Evolutionary conservation across 2,888 invertebrate genomes (phyloP).

Genomic region (Eilema depressum): DNA sequence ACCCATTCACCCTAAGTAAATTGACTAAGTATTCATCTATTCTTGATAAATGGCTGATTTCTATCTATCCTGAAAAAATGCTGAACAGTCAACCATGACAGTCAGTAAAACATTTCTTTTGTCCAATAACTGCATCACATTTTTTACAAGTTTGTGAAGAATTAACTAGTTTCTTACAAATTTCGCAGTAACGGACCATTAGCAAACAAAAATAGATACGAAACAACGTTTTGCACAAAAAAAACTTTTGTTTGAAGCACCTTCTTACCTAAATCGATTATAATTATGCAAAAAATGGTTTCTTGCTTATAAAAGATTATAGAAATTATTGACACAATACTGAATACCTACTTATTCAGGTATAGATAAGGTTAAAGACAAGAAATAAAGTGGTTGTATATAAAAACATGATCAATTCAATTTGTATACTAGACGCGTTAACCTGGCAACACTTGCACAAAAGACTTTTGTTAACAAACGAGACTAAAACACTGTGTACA

Average conservation of each 20-base stretch:
- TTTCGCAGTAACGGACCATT: neutral
- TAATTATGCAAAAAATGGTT: conserved; percentile 8
- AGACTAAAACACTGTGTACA: conserved; percentile 59
- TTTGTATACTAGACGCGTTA: conserved; percentile 47
- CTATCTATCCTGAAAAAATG: neutral
- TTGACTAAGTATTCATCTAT: no score
- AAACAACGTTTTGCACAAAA: neutral
- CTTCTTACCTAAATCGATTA: neutral
- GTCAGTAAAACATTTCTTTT: neutral
- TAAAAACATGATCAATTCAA: conserved; percentile 34
- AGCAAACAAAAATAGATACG: conserved; percentile 3
- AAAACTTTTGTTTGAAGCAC: neutral
- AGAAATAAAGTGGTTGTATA: conserved; percentile 18
- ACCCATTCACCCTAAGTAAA: no score
- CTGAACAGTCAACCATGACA: neutral
- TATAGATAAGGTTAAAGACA: neutral
- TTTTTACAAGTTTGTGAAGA: conserved; percentile 4
- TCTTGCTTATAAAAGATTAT: neutral
- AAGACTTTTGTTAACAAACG: conserved; percentile 64
- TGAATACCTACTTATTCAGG: neutral
- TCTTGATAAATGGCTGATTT: neutral
- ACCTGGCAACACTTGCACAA: conserved; percentile 56
- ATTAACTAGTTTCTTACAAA: conserved; percentile 8
- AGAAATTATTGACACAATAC: neutral
- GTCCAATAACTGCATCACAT: neutral